Percentiles rank a stretch among this genome's conserved stretches.
Evolutionary conservation across 35 echinoderm and acorn worm species (phyloP).

Genomic region (Holothuria glaberrima): DNA sequence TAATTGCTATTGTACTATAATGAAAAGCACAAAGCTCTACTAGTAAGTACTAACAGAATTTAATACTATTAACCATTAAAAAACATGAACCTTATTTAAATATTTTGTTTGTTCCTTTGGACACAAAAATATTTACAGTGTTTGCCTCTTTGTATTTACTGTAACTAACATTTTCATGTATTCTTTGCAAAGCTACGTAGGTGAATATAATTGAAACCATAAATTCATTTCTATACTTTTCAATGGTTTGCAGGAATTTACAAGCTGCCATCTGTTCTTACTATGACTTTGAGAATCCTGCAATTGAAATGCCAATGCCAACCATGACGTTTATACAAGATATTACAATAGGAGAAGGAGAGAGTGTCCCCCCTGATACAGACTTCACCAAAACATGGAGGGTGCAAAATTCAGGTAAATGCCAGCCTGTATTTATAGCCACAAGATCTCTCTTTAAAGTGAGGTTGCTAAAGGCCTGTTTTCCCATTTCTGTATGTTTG

Average conservation of each 20-base stretch:
- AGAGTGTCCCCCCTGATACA: constrained; percentile 91
- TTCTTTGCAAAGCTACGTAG: neutral
- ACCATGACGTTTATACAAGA: constrained; percentile 89
- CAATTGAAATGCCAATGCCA: constrained; percentile 66
- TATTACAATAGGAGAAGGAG: constrained; percentile 97
- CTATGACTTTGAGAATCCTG: constrained; percentile 87
- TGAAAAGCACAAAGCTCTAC: too few species aligned
- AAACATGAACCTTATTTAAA: too few species aligned
- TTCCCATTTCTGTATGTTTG: too few species aligned
- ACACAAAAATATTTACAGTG: too few species aligned
- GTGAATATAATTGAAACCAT: too few species aligned
- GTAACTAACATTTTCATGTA: neutral
- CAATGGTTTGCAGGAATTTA: constrained; percentile 76
- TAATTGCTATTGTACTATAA: too few species aligned
- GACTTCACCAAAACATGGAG: constrained; percentile 97
- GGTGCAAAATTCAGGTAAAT: constrained; percentile 86
- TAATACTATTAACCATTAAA: too few species aligned
- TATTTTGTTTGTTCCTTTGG: too few species aligned
- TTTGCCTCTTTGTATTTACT: neutral
- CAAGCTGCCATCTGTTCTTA: constrained; percentile 97
- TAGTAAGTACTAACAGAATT: too few species aligned
- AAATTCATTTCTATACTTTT: neutral
- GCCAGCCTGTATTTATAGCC: neutral
- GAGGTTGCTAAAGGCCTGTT: too few species aligned
- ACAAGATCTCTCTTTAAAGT: too few species aligned